phyloP scores from a whole-genome alignment of 2,888 invertebrate species.

The Lapara coniferarum region DNA sequence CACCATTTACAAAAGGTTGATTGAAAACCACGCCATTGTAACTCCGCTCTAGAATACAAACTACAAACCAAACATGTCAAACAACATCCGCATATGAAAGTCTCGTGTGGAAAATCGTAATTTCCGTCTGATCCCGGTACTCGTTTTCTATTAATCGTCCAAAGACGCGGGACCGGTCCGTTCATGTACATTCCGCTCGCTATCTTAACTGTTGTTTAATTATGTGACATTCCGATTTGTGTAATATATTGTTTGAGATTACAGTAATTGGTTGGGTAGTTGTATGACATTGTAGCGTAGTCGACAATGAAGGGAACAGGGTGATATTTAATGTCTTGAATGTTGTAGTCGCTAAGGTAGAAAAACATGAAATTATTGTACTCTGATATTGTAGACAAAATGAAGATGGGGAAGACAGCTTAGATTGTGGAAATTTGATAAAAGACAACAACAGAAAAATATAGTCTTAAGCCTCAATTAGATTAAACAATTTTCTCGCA shows the following conservation, averaged over 20 bases:
- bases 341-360: neutral
- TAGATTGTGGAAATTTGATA: too few species aligned
- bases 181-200: slow-evolving; percentile 63
- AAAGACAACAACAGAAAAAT: too few species aligned
- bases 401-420: too few species aligned
- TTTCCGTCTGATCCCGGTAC: slow-evolving; percentile 41
- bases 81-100: neutral
- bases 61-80: neutral
- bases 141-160: slow-evolving; percentile 61
- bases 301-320: neutral
- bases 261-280: neutral
- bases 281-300: neutral
- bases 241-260: slow-evolving; percentile 23
- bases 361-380: neutral
- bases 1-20: too few species aligned
- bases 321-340: too few species aligned
- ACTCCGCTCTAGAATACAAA: too few species aligned
- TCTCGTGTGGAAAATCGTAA: slow-evolving; percentile 26
- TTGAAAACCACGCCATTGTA: too few species aligned
- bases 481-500: too few species aligned
- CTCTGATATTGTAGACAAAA: too few species aligned
- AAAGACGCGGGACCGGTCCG: neutral
- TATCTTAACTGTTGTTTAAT: slow-evolving; percentile 25
- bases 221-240: slow-evolving; percentile 22
- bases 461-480: too few species aligned